Evolutionary conservation across 2,797 vertebrate species (phyloP).

Genomic region (Cryptoprocta ferox): DNA sequence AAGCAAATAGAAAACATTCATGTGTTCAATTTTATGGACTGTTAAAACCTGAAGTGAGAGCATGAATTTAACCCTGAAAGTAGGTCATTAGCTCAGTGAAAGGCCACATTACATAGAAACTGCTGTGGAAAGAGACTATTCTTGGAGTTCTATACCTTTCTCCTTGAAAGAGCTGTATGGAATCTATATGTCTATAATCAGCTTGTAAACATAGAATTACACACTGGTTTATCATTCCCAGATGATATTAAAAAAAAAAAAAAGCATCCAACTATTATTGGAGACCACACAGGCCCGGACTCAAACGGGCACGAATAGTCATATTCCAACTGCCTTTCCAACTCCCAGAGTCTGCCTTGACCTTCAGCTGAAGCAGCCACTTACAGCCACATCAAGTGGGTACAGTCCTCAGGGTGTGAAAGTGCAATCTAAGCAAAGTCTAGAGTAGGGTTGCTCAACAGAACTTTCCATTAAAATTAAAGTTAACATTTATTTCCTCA

Average conservation of each 20-base stretch:
- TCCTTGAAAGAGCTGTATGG: conserved; percentile 5
- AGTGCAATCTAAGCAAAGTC: conserved; percentile 11
- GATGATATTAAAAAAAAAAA: background rate
- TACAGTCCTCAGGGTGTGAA: background rate
- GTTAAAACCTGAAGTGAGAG: background rate
- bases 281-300: background rate
- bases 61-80: conserved; percentile 33
- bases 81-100: background rate
- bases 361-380: background rate
- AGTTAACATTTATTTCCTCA: conserved; percentile 30
- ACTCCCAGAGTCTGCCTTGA: background rate
- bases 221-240: background rate
- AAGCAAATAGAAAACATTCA: conserved; percentile 57
- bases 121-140: background rate
- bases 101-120: background rate
- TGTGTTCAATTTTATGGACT: conserved; percentile 27
- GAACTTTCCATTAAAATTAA: background rate
- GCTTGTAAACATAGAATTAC: conserved; percentile 34
- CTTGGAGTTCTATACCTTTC: conserved; percentile 16
- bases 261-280: background rate
- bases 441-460: background rate
- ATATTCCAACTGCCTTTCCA: background rate
- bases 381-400: background rate
- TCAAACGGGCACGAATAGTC: background rate
- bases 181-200: background rate